Evolutionary conservation across 2,888 invertebrate species (phyloP).

Genomic region (Scotopteryx bipunctaria): DNA sequence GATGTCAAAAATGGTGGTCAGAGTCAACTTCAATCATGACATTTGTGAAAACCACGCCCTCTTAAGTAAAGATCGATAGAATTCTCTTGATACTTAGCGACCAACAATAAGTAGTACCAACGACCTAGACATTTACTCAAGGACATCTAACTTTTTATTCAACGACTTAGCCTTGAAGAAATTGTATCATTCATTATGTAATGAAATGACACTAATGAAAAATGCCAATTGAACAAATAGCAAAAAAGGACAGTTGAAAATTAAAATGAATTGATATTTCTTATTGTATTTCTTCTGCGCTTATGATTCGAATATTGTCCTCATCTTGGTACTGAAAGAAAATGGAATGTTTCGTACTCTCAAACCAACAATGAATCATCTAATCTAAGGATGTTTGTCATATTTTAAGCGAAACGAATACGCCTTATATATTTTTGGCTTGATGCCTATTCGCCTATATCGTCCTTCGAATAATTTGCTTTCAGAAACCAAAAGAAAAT

Average conservation of each 20-base stretch:
- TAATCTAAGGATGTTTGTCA: slow-evolving; percentile 4
- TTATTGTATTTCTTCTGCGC: too few species aligned
- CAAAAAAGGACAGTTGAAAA: too few species aligned
- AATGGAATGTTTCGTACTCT: neutral
- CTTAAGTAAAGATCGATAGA: neutral
- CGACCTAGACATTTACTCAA: neutral
- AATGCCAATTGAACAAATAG: neutral
- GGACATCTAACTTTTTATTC: neutral
- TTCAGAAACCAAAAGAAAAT: too few species aligned
- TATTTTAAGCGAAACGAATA: neutral
- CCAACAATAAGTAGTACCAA: neutral
- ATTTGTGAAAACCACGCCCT: too few species aligned
- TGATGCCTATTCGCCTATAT: too few species aligned
- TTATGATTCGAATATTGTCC: too few species aligned
- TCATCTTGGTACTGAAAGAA: too few species aligned
- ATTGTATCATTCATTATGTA: neutral
- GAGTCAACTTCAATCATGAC: too few species aligned
- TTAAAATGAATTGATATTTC: too few species aligned
- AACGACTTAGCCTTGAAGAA: slow-evolving; percentile 1
- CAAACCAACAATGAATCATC: slow-evolving; percentile 3
- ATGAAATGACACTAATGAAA: neutral
- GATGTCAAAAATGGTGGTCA: too few species aligned
- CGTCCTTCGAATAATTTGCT: too few species aligned
- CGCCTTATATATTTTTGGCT: too few species aligned
- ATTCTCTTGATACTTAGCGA: neutral